phyloP scores from a whole-genome alignment of 2,888 invertebrate genomes.

The Cartodere bifasciata region DNA sequence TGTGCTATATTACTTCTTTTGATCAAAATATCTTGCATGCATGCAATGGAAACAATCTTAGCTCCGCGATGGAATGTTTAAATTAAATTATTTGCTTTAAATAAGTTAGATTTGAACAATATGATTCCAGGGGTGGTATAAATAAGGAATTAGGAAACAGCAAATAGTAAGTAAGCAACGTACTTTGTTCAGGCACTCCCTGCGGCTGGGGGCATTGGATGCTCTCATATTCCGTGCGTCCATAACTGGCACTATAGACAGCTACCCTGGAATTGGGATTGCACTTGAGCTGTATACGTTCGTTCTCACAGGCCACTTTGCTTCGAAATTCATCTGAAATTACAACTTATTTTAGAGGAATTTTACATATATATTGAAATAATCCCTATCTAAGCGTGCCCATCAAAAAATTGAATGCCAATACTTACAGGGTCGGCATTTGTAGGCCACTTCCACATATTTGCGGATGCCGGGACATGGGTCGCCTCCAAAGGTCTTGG shows the following conservation, averaged over 20 bases:
- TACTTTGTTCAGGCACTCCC: slow-evolving; percentile 80
- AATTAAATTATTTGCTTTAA: no score
- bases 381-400: no score
- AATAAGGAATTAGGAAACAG: slow-evolving; percentile 8
- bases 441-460: slow-evolving; percentile 92
- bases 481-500: slow-evolving; percentile 80
- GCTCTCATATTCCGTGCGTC: slow-evolving; percentile 77
- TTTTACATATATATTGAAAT: no score
- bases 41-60: no score
- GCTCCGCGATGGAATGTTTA: no score
- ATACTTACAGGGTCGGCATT: slow-evolving; percentile 92
- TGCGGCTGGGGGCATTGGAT: slow-evolving; percentile 76
- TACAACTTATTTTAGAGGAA: no score
- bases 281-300: slow-evolving; percentile 77
- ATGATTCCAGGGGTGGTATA: slow-evolving; percentile 6
- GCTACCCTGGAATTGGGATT: slow-evolving; percentile 79
- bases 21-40: no score
- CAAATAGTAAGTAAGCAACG: slow-evolving; percentile 39
- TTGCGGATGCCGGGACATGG: slow-evolving; percentile 86
- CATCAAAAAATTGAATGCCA: no score
- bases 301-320: slow-evolving; percentile 87
- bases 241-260: slow-evolving; percentile 86
- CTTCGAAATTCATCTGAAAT: slow-evolving; percentile 84
- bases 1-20: no score
- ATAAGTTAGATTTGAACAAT: no score